A percentile compares a stretch with the other conserved stretches of the same genome.
phyloP scores from a whole-genome alignment of 2,888 invertebrate species.

The Papilio protenor region DNA sequence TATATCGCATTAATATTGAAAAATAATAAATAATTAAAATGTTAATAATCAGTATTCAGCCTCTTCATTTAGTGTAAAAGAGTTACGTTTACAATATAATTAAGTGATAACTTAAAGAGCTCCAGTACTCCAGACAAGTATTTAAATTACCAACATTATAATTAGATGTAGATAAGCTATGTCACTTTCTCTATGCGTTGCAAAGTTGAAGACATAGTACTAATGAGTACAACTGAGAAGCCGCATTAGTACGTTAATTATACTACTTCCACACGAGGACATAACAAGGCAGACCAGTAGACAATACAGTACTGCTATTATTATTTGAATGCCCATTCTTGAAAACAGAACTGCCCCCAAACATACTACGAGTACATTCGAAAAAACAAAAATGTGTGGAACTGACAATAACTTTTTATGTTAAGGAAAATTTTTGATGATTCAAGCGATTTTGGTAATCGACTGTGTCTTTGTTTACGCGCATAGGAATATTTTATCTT shows the following conservation, averaged over 20 bases:
- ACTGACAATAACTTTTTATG: neutral
- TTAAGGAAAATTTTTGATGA: neutral
- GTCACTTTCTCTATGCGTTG: constrained; percentile 58
- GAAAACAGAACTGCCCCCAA: neutral
- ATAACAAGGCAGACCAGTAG: neutral
- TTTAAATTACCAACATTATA: constrained; percentile 32
- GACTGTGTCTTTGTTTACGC: neutral
- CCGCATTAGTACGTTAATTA: constrained; percentile 35
- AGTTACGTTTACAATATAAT: neutral
- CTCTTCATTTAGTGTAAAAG: neutral
- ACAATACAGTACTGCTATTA: neutral
- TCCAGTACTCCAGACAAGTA: neutral
- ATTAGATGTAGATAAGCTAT: constrained; percentile 42
- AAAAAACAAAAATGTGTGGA: neutral
- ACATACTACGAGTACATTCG: too few species aligned
- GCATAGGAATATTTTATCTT: neutral
- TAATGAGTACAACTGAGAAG: constrained; percentile 52
- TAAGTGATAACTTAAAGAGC: neutral
- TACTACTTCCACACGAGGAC: neutral
- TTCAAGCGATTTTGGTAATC: neutral
- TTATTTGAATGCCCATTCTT: neutral
- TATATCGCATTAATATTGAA: neutral
- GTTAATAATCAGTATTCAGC: neutral
- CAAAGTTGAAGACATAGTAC: constrained; percentile 50
- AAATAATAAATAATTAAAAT: neutral